These are phyloP conservation scores for Chrysocyon brachyurus DNA, from an alignment of 2,797 vertebrate species.

Conservation along the genomic window DNA sequence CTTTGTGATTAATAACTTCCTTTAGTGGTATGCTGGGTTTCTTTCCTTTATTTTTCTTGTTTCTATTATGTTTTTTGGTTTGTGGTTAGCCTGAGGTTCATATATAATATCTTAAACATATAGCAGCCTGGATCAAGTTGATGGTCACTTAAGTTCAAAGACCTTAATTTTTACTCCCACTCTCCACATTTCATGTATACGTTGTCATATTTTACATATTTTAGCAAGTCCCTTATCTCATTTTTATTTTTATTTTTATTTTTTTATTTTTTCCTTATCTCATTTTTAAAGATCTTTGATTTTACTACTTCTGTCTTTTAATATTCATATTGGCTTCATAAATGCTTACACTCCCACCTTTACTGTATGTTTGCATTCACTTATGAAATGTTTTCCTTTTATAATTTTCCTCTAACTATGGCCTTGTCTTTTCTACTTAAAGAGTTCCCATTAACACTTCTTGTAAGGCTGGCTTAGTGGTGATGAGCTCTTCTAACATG, in stretches of 20 bases:
- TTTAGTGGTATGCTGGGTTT: neutral
- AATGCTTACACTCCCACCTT: neutral
- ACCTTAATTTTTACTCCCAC: neutral
- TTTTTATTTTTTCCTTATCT: neutral
- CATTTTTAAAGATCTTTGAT: neutral
- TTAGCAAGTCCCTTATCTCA: neutral
- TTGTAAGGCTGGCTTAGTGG: neutral
- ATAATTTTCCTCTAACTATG: neutral
- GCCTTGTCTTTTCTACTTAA: neutral
- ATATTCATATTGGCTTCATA: neutral
- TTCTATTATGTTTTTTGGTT: neutral
- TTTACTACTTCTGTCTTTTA: neutral
- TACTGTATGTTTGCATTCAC: neutral
- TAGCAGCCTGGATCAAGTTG: neutral
- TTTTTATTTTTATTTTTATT: neutral
- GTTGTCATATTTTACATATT: neutral
- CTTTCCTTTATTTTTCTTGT: neutral
- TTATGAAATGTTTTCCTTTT: neutral
- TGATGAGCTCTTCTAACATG: neutral
- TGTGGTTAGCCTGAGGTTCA: neutral
- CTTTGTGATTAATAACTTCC: neutral
- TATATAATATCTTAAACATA: neutral
- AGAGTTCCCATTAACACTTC: neutral
- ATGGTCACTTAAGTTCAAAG: neutral
- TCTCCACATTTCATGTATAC: neutral